Conservation (phyloP, 1,140 invertebrate genomes). For the Goniozus legneri region DNA sequence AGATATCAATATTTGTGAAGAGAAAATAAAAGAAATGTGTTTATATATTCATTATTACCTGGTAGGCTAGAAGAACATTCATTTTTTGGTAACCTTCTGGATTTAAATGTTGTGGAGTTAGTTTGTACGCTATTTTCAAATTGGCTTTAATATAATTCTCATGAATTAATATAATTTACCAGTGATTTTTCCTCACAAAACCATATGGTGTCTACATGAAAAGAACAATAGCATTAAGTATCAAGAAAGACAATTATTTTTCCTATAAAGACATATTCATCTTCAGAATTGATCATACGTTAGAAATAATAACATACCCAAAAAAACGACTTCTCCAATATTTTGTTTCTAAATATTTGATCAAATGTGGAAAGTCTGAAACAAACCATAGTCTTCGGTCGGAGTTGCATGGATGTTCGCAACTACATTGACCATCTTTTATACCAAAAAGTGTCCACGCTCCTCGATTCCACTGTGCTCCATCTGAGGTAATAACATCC, state of each 20-base stretch:
- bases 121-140: too few relatives aligned
- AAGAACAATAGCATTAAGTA: neutral
- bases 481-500: constrained; percentile 14
- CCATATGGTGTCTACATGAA: neutral
- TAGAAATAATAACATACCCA: neutral
- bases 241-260: neutral
- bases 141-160: too few relatives aligned
- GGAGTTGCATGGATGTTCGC: neutral
- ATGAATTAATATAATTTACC: too few relatives aligned
- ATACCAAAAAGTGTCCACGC: constrained; percentile 18
- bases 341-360: constrained; percentile 7
- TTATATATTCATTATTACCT: constrained; percentile 6
- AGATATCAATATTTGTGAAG: too few relatives aligned
- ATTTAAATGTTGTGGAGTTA: too few relatives aligned
- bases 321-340: neutral
- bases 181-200: constrained; percentile 5
- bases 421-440: neutral
- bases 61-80: neutral
- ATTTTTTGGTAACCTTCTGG: constrained; percentile 1
- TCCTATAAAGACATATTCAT: neutral
- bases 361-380: constrained; percentile 9
- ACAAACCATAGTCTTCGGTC: constrained; percentile 10
- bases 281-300: neutral
- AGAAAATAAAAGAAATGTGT: too few relatives aligned
- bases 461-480: constrained; percentile 11